Conservation (phyloP, 2,888 invertebrate genomes). For the Zaprionus lineosus region DNA sequence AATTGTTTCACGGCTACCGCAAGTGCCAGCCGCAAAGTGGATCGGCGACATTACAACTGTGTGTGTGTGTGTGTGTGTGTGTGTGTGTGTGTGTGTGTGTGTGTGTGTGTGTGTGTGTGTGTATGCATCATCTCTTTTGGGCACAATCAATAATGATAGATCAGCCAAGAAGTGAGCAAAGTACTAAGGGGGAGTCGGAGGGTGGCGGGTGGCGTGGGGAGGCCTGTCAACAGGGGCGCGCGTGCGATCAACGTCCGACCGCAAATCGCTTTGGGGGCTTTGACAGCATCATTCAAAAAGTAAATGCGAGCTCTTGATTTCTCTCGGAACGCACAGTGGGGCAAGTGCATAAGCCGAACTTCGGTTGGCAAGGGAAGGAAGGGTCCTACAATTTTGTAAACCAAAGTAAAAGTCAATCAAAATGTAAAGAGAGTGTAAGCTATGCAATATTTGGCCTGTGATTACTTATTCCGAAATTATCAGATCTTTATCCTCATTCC, state of each 20-base stretch:
- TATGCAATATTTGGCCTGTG: too few species aligned
- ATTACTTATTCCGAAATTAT: too few species aligned
- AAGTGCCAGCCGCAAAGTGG: slow-evolving; percentile 46
- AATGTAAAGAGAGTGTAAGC: too few species aligned
- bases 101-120: too few species aligned
- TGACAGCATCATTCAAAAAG: slow-evolving; percentile 78
- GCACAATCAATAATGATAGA: slow-evolving; percentile 79
- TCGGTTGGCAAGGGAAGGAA: too few species aligned
- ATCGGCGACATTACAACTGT: slow-evolving; percentile 37
- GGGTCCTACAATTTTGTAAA: too few species aligned
- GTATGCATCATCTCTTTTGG: slow-evolving; percentile 63
- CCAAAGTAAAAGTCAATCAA: too few species aligned
- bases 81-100: too few species aligned
- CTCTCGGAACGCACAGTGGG: slow-evolving; percentile 31
- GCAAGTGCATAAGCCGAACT: slow-evolving; percentile 3
- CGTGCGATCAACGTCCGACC: slow-evolving; percentile 73
- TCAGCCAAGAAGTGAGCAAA: slow-evolving; percentile 38
- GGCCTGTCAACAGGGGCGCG: slow-evolving; percentile 52
- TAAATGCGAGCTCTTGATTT: slow-evolving; percentile 37
- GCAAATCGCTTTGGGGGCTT: slow-evolving; percentile 73
- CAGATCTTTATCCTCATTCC: too few species aligned
- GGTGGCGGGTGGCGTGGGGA: background rate
- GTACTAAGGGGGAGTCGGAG: background rate
- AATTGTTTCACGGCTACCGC: slow-evolving; percentile 66
- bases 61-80: too few species aligned